Evolutionary conservation across 2,113 vertebrate species (phyloP).

Genomic region (Corythornis cristatus): DNA sequence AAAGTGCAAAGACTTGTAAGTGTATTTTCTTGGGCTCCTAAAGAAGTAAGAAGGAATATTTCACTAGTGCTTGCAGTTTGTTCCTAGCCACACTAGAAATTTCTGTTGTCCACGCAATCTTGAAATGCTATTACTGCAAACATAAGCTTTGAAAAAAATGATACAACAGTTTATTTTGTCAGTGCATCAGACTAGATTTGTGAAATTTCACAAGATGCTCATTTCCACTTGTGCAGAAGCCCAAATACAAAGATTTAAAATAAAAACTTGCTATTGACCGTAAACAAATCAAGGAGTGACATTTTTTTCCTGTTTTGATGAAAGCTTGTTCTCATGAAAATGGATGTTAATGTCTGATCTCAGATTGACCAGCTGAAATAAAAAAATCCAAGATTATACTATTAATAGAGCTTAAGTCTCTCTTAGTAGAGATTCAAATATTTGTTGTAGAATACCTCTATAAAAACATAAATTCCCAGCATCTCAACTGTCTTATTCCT

Average conservation of each 20-base stretch:
- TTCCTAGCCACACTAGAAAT: not conserved
- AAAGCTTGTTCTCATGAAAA: not conserved
- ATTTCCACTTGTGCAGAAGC: not conserved
- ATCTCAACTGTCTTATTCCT: conserved; percentile 29
- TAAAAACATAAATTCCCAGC: conserved; percentile 5
- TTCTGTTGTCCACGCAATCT: not conserved
- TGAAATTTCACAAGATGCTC: not conserved
- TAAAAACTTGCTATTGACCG: not conserved
- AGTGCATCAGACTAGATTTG: not conserved
- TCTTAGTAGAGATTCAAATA: not conserved
- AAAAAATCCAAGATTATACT: not conserved
- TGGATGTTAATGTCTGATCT: not conserved
- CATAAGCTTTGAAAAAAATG: not conserved
- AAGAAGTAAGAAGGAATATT: not conserved
- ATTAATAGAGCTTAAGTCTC: not conserved
- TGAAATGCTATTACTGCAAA: not conserved
- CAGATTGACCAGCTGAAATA: not conserved
- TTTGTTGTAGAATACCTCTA: not conserved
- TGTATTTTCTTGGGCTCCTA: not conserved
- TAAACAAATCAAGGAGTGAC: not conserved
- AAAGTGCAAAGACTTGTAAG: not conserved
- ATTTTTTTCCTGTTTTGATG: not conserved
- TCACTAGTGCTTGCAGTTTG: not conserved
- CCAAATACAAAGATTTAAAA: not conserved
- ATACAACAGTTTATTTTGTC: not conserved